Percentiles rank a stretch among this genome's conserved stretches.
phyloP scores from a whole-genome alignment of 2,113 vertebrate genomes.

The Callorhinus ursinus region DNA sequence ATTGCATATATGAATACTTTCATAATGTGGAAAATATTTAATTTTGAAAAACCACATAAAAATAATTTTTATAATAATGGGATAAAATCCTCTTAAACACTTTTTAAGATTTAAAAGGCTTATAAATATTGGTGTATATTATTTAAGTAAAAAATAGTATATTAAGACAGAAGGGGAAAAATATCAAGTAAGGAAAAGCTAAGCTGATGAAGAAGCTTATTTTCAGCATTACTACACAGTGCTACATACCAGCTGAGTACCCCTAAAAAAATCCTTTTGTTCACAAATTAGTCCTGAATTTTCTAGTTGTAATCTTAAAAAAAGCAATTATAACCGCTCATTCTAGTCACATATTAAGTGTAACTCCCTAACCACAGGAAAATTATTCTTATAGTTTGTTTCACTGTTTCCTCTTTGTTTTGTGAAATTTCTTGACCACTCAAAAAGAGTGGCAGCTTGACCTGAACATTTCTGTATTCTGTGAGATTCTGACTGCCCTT shows the following conservation, averaged over 20 bases:
- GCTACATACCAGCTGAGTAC: not conserved
- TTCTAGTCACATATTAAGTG: not conserved
- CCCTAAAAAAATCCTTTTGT: not conserved
- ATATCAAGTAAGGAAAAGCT: not conserved
- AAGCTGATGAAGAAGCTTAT: not conserved
- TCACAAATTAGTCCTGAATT: not conserved
- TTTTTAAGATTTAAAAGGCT: not conserved
- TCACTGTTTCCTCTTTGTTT: not conserved
- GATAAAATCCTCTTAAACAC: not conserved
- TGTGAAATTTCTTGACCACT: not conserved
- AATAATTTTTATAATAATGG: not conserved
- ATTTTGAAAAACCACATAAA: conserved; percentile 4
- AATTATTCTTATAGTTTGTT: not conserved
- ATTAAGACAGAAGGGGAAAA: not conserved
- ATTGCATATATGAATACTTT: not conserved
- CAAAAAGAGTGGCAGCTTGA: not conserved
- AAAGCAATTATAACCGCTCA: not conserved
- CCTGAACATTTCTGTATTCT: not conserved
- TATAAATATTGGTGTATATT: not conserved
- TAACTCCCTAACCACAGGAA: not conserved
- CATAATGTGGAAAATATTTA: conserved; percentile 17
- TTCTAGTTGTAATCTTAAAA: not conserved
- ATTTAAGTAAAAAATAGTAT: not conserved
- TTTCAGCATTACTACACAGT: not conserved
- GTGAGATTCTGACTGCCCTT: not conserved